Percentiles rank a stretch among this genome's conserved stretches.
Evolutionary conservation across 2,888 invertebrate genomes (phyloP).

Genomic region (Branchellion lobata): DNA sequence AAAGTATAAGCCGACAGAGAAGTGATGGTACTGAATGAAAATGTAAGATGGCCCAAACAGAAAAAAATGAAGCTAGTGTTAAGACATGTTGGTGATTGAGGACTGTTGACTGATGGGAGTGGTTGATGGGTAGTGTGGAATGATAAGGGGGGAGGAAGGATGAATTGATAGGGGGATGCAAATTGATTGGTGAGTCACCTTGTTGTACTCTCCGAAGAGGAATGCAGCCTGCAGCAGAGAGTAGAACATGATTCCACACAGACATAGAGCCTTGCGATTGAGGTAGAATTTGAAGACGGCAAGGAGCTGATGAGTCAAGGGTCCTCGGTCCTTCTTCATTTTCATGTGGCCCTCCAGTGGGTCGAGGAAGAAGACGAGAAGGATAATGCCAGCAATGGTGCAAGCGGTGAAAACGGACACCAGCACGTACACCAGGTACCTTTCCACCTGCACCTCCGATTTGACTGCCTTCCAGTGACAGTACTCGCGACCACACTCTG

Average conservation of each 20-base stretch:
- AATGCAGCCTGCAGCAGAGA: conserved; percentile 57
- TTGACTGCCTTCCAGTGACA: conserved; percentile 51
- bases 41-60: too few species aligned
- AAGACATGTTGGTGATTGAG: too few species aligned
- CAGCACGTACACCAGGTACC: conserved; percentile 53
- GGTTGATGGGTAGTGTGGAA: too few species aligned
- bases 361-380: conserved; percentile 55
- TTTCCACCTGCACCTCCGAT: conserved; percentile 38
- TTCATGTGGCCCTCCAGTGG: conserved; percentile 53
- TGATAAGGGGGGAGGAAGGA: too few species aligned
- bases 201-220: conserved; percentile 58
- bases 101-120: too few species aligned
- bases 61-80: too few species aligned
- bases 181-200: conserved; percentile 53
- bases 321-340: conserved; percentile 47
- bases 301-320: conserved; percentile 51
- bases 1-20: too few species aligned
- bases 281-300: conserved; percentile 55
- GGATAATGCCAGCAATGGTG: conserved; percentile 54
- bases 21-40: too few species aligned
- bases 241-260: conserved; percentile 56
- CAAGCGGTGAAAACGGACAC: conserved; percentile 56
- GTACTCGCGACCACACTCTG: conserved; percentile 54
- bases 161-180: too few species aligned
- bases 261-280: conserved; percentile 54